Evolutionary conservation across 2,113 vertebrate species (phyloP), one percentile per base, ranked within the genome.

Genomic region (Pygoscelis antarcticus): DNA sequence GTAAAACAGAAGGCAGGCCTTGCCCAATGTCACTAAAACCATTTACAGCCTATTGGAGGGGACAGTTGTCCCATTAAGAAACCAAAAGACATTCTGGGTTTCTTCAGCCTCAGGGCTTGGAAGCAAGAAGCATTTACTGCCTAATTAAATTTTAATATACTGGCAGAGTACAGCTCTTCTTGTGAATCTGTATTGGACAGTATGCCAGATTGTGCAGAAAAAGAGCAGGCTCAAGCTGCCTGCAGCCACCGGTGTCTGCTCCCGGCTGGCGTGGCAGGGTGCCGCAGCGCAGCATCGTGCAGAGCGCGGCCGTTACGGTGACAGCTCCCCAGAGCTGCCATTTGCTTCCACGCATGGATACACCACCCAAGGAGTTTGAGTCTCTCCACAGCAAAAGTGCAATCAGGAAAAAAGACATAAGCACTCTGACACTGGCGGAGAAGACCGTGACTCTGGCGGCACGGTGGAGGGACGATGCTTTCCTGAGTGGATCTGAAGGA

Each of bases 131-230:
- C 81, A 85, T 96, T 93, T 91, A 80, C 77, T 89, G 93, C 91
- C 89, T 94, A 95, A 97, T 97, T 97, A 97, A 94, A 93, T 95
- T 89, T 97, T 96, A 97, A 96, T 91, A 94, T 61, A 95, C 83
- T 79, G 91, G 84, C 93, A 93, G 81, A 82, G 38, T 27, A 34
- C 54, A 66, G 84, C 74, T 85, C 75, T 90, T 80, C 84, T 57
- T 30, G 51, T 19, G 95, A 65, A 30, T 74, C 83, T 57, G 55
- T 34, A 13, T 8, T 32, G 96, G 94, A 89, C 55, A 19, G 27
- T 3, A 12, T 72, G 72, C 83, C 86, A 68, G 90, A 42, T 3
- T 52, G 76, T 42, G 69, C 82, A 89, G 79, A 47, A 52, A 25
- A 60, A 49, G 61, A 91, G 83, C 47, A n/a, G 55, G 29, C 40